Conservation (phyloP, 2,888 invertebrate genomes). For the Argyra leucocephala region DNA sequence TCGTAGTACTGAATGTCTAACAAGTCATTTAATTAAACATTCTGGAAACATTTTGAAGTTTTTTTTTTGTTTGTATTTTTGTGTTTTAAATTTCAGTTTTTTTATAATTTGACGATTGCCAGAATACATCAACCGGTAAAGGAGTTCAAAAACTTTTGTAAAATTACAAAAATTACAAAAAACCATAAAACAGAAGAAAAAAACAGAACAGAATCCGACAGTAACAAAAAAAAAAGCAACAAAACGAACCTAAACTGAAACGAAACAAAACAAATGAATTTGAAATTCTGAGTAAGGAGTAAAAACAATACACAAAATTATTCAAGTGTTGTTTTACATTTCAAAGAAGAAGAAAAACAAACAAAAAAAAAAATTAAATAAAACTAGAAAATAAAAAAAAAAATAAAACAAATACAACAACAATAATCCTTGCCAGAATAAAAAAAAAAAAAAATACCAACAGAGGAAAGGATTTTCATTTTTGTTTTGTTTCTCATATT, state of each 20-base stretch:
- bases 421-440: no score
- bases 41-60: neutral
- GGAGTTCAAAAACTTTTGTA: no score
- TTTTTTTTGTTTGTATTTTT: neutral
- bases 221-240: no score
- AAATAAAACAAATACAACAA: no score
- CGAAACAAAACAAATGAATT: neutral
- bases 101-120: no score
- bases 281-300: neutral
- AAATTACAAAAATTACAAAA: no score
- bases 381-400: neutral
- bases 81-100: no score
- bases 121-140: no score
- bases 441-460: no score
- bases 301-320: neutral
- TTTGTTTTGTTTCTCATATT: neutral
- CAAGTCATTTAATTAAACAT: slow-evolving; percentile 3
- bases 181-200: no score
- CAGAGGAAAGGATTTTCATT: no score
- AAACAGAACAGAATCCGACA: no score
- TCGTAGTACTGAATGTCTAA: neutral
- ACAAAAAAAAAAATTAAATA: neutral
- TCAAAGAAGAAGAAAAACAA: neutral
- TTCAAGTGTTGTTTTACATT: neutral
- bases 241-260: neutral